Evolutionary conservation across 2,113 vertebrate genomes (phyloP).

Genomic region (Polypterus bichir): DNA sequence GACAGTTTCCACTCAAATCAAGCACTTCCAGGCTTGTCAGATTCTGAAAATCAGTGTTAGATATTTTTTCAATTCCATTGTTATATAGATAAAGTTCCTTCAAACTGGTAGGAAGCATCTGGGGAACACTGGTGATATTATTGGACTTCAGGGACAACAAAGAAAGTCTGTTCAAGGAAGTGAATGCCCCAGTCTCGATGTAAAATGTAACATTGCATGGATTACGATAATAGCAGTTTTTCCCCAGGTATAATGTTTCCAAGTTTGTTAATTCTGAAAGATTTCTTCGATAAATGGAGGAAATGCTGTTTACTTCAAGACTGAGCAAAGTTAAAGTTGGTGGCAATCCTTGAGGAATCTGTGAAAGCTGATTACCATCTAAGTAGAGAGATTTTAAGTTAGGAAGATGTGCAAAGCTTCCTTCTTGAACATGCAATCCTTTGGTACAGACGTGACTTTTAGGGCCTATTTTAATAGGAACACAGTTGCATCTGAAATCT

Average conservation of each 20-base stretch:
- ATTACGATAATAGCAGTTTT: conserved; percentile 89
- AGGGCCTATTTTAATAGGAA: conserved; percentile 68
- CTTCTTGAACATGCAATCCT: conserved; percentile 38
- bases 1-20: conserved; percentile 87
- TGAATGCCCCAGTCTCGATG: conserved; percentile 64
- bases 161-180: conserved; percentile 53
- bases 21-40: conserved; percentile 68
- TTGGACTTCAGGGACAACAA: conserved; percentile 78
- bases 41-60: conserved; percentile 55
- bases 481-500: conserved; percentile 86
- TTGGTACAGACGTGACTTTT: conserved; percentile 57
- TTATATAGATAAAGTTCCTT: conserved; percentile 79
- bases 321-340: conserved; percentile 62
- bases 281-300: conserved; percentile 49
- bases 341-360: conserved; percentile 70
- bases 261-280: conserved; percentile 62
- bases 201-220: conserved; percentile 71
- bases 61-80: conserved; percentile 60
- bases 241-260: conserved; percentile 68
- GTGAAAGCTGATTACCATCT: conserved; percentile 73
- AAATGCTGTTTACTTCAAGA: conserved; percentile 79
- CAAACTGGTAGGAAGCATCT: conserved; percentile 54
- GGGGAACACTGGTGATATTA: conserved; percentile 70
- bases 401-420: conserved; percentile 53
- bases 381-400: conserved; percentile 69